A percentile compares a stretch with the other conserved stretches of the same genome.
These are phyloP conservation scores for Protobothrops flavoviridis DNA, from an alignment of 2,113 vertebrate genomes.

Conservation along the genomic window DNA sequence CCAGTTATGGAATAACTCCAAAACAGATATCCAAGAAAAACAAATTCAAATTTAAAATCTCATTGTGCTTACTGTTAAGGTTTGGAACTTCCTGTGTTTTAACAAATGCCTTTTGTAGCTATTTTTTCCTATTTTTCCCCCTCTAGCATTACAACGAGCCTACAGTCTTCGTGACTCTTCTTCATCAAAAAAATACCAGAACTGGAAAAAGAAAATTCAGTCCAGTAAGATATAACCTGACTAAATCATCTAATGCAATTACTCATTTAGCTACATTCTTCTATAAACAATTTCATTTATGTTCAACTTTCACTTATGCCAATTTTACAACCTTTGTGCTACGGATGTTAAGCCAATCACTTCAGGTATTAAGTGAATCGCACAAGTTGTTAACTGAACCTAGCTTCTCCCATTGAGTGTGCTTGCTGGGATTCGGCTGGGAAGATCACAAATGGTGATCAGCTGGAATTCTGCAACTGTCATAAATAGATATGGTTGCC, in stretches of 20 bases:
- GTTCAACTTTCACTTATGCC: not conserved
- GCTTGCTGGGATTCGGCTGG: not conserved
- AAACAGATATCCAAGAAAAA: not conserved
- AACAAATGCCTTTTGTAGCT: fast-evolving
- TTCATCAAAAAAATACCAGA: slow-evolving; percentile 59
- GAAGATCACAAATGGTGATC: not conserved
- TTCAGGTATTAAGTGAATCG: not conserved
- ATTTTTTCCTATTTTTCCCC: not conserved
- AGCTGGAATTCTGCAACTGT: not conserved
- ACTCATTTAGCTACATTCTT: not conserved
- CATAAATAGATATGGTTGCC: not conserved
- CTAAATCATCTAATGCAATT: no score
- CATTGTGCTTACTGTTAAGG: not conserved
- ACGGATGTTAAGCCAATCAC: not conserved
- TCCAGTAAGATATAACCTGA: slow-evolving; percentile 59
- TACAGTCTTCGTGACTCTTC: slow-evolving; percentile 58
- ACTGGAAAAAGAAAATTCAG: slow-evolving; percentile 73
- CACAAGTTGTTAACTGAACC: not conserved
- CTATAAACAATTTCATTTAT: not conserved
- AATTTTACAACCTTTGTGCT: not conserved
- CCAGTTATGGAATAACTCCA: not conserved
- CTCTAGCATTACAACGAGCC: slow-evolving; percentile 65
- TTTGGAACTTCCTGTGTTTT: fast-evolving
- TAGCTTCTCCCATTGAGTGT: not conserved
- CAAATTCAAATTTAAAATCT: not conserved